Conservation (phyloP, 2,888 invertebrate genomes). For the Sphaerophoria taeniata region DNA sequence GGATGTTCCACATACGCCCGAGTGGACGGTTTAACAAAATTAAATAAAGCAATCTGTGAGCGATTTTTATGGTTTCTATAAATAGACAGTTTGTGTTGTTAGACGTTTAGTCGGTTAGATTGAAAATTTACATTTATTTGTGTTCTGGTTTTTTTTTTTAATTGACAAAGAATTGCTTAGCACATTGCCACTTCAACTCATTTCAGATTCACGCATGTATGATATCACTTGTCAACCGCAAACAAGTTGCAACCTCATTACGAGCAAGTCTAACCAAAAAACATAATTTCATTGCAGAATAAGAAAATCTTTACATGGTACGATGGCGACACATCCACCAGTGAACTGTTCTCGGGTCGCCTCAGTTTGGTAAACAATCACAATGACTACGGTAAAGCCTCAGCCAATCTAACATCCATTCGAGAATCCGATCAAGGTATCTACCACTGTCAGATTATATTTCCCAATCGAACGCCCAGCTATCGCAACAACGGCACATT, state of each 20-base stretch:
- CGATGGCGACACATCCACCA: slow-evolving; percentile 87
- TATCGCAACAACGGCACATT: slow-evolving; percentile 94
- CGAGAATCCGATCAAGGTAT: slow-evolving; percentile 95
- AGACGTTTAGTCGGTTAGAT: background rate
- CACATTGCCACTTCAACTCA: too few relatives aligned
- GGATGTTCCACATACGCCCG: slow-evolving; percentile 46
- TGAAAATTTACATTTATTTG: background rate
- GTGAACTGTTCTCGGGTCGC: slow-evolving; percentile 89
- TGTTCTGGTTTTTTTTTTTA: too few relatives aligned
- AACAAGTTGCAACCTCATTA: background rate
- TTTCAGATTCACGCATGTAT: too few relatives aligned
- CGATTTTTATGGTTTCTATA: background rate
- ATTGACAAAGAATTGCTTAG: too few relatives aligned
- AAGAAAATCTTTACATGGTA: slow-evolving; percentile 92
- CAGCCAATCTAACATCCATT: slow-evolving; percentile 93
- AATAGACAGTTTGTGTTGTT: background rate
- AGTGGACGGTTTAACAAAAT: slow-evolving; percentile 6
- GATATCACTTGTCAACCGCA: too few relatives aligned
- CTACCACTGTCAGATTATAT: slow-evolving; percentile 95
- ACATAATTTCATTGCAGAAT: slow-evolving; percentile 84
- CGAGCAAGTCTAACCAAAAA: background rate
- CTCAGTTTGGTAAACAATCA: slow-evolving; percentile 86
- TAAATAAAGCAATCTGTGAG: background rate
- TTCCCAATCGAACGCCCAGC: slow-evolving; percentile 94
- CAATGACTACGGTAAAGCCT: slow-evolving; percentile 85